These are phyloP conservation scores for Micropterix aruncella DNA, from an alignment of 2,888 invertebrate species.

Conservation along the genomic window DNA sequence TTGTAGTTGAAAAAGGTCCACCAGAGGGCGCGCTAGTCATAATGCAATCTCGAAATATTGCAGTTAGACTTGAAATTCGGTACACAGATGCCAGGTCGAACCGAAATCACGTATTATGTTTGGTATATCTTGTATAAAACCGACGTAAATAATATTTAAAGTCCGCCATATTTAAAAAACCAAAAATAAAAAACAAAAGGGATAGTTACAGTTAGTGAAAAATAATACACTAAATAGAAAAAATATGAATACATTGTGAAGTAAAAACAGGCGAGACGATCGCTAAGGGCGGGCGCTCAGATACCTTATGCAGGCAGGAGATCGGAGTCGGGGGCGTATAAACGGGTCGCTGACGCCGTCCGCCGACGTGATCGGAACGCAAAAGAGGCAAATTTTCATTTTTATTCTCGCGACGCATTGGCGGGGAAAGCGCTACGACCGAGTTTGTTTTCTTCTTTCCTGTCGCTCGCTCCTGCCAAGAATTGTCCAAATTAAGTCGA, in stretches of 20 bases:
- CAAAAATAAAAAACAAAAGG: too few relatives aligned
- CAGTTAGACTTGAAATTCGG: too few relatives aligned
- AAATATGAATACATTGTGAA: slow-evolving; percentile 12
- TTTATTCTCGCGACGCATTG: neutral
- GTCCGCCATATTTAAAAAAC: too few relatives aligned
- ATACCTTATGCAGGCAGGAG: too few relatives aligned
- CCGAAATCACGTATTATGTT: neutral
- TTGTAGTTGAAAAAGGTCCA: too few relatives aligned
- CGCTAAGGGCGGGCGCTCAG: too few relatives aligned
- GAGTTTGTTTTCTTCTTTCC: neutral
- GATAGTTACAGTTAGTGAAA: neutral
- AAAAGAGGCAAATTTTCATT: slow-evolving; percentile 2
- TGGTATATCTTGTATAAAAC: too few relatives aligned
- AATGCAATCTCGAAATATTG: too few relatives aligned
- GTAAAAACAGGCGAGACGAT: slow-evolving; percentile 12
- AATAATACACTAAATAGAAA: too few relatives aligned
- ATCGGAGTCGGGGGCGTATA: slow-evolving; percentile 5
- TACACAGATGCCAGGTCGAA: too few relatives aligned
- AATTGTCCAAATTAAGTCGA: neutral
- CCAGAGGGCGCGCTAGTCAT: too few relatives aligned
- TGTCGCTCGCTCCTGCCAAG: neutral
- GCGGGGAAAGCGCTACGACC: neutral
- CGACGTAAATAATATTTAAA: too few relatives aligned
- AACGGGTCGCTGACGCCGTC: slow-evolving; percentile 4
- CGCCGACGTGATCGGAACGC: slow-evolving; percentile 14